These are phyloP conservation scores for Porites divaricata DNA, from an alignment of 92 coral and sea anemone genomes.

Conservation along the genomic window DNA sequence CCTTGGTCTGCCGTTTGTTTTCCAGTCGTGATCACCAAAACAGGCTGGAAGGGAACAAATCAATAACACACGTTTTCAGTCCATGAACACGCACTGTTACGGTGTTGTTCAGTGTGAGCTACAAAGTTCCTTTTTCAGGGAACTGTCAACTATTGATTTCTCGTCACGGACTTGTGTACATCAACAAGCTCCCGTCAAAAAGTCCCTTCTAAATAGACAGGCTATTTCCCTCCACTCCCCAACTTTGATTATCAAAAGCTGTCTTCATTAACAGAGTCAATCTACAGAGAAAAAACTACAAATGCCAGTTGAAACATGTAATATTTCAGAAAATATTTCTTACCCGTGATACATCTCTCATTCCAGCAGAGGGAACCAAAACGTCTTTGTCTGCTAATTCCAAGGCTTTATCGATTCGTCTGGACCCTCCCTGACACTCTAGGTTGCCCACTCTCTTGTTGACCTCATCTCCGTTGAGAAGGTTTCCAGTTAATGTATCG, in stretches of 20 bases:
- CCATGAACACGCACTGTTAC: too few species aligned
- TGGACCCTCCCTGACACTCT: conserved; percentile 64
- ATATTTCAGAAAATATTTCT: not conserved
- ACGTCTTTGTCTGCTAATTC: conserved; percentile 75
- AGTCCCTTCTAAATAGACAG: too few species aligned
- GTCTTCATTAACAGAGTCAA: too few species aligned
- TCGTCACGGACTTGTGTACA: too few species aligned
- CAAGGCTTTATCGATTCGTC: conserved; percentile 78
- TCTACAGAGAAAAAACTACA: too few species aligned
- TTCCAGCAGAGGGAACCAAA: conserved; percentile 63
- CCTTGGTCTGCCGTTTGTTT: conserved; percentile 52
- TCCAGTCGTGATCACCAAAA: conserved; percentile 59
- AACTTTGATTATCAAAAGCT: too few species aligned
- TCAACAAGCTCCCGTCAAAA: too few species aligned
- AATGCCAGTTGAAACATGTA: too few species aligned
- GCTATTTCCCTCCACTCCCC: too few species aligned
- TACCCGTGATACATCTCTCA: conserved; percentile 39
- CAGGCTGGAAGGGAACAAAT: conserved; percentile 6
- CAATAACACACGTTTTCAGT: not conserved
- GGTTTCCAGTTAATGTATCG: conserved; percentile 66
- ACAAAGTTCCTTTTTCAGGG: too few species aligned
- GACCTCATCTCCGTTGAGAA: conserved; percentile 62
- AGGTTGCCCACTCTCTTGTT: conserved; percentile 54
- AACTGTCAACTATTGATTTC: too few species aligned
- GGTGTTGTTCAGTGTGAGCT: too few species aligned